A percentile compares a stretch with the other conserved stretches of the same genome.
Conservation (phyloP, 2,888 invertebrate species). For the Camponotus fellah region DNA sequence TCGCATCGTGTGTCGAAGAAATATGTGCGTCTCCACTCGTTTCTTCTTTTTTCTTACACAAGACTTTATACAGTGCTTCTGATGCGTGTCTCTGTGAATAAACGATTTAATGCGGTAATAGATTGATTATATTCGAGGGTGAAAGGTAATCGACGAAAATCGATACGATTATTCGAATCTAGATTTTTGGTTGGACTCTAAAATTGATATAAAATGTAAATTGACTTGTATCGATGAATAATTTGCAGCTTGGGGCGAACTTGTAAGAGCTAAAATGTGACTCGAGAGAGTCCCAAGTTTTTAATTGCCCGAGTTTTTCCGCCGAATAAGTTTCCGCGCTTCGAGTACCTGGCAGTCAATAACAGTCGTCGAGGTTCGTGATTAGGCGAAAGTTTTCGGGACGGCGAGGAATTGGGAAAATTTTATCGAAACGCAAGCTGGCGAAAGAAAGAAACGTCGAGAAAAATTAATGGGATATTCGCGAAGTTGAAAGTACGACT, state of each 20-base stretch:
- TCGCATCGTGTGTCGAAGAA: neutral
- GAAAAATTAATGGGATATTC: conserved; percentile 29
- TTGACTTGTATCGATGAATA: neutral
- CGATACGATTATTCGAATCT: neutral
- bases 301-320: neutral
- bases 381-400: neutral
- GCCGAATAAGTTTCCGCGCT: neutral
- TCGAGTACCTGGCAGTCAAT: neutral
- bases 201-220: neutral
- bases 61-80: conserved; percentile 9
- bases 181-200: conserved; percentile 15
- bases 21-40: neutral
- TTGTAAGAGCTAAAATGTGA: neutral
- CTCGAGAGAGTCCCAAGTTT: neutral
- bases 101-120: conserved; percentile 1
- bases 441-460: conserved; percentile 9
- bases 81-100: neutral
- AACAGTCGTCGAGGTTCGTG: neutral
- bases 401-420: neutral
- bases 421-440: neutral
- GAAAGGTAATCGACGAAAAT: conserved; percentile 11
- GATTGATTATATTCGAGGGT: neutral
- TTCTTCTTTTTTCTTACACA: neutral
- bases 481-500: conserved; percentile 24
- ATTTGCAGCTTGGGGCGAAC: neutral